phyloP scores from a whole-genome alignment of 2,113 vertebrate genomes.

The Lepus europaeus region DNA sequence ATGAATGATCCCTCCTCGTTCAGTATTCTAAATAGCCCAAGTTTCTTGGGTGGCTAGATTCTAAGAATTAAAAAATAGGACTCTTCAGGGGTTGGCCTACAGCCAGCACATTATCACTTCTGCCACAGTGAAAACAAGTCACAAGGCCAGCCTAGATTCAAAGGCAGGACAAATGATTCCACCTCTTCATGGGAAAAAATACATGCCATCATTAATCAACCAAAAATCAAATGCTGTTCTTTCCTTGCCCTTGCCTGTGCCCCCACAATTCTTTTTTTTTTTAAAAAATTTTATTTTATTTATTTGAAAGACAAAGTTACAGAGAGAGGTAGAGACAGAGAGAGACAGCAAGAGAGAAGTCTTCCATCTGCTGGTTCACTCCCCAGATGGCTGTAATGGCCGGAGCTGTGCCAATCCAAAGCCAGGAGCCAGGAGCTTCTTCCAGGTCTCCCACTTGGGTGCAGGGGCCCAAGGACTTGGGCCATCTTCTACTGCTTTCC shows the following conservation, averaged over 20 bases:
- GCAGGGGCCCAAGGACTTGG: no score
- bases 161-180: background rate
- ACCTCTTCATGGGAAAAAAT: background rate
- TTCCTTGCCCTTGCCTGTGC: no score
- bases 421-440: no score
- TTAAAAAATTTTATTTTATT: no score
- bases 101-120: background rate
- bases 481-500: no score
- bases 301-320: no score
- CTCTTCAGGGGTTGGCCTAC: background rate
- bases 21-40: background rate
- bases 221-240: background rate
- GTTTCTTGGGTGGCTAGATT: background rate
- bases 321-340: no score
- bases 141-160: background rate
- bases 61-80: background rate
- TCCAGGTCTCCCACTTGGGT: no score
- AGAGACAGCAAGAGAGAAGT: no score
- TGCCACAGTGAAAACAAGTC: background rate
- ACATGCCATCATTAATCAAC: background rate
- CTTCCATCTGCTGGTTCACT: no score
- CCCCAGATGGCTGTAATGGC: no score
- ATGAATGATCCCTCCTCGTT: background rate
- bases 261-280: background rate
- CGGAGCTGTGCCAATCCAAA: no score